Conservation (phyloP, 2,888 invertebrate genomes). For the Cylindroiulus punctatus region DNA sequence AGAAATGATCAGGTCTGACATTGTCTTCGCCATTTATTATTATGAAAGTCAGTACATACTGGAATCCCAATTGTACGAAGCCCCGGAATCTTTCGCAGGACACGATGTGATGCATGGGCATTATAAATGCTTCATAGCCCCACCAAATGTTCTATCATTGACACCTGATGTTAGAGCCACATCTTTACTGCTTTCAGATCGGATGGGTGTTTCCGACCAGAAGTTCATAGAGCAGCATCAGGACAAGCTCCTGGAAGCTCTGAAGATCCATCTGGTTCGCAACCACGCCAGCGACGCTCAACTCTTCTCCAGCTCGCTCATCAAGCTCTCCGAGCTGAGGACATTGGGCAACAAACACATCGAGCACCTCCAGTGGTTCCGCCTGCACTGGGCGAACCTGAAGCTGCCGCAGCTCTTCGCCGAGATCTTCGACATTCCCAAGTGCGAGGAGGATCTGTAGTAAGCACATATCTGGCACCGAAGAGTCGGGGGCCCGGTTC, state of each 20-base stretch:
- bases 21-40: too few relatives aligned
- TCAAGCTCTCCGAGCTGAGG: constrained; percentile 79
- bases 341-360: constrained; percentile 84
- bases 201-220: constrained; percentile 81
- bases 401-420: constrained; percentile 90
- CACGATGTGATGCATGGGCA: too few relatives aligned
- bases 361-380: constrained; percentile 88
- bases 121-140: too few relatives aligned
- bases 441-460: constrained; percentile 68
- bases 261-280: constrained; percentile 78
- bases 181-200: constrained; percentile 67
- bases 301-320: constrained; percentile 71
- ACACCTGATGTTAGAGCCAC: background rate
- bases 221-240: constrained; percentile 82
- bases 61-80: too few relatives aligned
- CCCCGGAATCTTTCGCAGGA: too few relatives aligned
- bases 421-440: constrained; percentile 96
- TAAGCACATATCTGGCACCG: constrained; percentile 13
- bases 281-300: constrained; percentile 73
- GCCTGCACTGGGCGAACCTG: constrained; percentile 78
- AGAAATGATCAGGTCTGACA: too few relatives aligned
- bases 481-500: background rate
- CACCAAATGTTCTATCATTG: too few relatives aligned
- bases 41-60: too few relatives aligned
- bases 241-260: constrained; percentile 85